phyloP scores from a whole-genome alignment of 2,888 invertebrate genomes.

The Metellina segmentata region DNA sequence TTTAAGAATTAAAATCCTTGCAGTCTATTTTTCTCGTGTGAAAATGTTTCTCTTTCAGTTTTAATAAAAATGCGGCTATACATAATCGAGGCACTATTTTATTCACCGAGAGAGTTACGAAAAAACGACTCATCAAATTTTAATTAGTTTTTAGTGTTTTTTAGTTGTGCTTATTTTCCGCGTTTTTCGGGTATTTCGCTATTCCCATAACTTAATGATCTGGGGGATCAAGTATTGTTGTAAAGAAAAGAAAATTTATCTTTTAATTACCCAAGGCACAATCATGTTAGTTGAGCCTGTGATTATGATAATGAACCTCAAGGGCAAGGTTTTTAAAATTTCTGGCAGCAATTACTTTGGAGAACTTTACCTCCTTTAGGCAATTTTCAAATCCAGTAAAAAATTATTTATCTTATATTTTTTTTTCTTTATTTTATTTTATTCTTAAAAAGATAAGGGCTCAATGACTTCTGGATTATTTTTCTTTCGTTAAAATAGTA shows the following conservation, averaged over 20 bases:
- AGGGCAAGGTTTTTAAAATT: background rate
- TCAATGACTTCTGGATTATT: background rate
- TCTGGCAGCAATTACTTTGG: background rate
- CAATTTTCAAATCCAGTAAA: background rate
- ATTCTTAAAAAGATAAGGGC: background rate
- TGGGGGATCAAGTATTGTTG: background rate
- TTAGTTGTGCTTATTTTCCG: background rate
- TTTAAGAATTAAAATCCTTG: too few species aligned
- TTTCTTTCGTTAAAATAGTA: background rate
- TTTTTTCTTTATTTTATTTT: background rate
- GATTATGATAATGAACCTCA: background rate
- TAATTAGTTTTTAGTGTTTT: background rate
- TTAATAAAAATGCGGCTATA: too few species aligned
- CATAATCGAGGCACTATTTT: too few species aligned
- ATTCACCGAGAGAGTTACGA: background rate
- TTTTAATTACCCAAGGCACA: background rate
- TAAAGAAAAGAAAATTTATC: background rate
- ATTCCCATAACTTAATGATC: background rate
- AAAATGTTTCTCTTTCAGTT: too few species aligned
- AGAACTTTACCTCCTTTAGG: background rate
- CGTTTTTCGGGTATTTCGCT: background rate
- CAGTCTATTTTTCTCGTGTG: too few species aligned
- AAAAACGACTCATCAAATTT: background rate
- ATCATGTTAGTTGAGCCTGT: background rate
- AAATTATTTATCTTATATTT: background rate